Evolutionary conservation across 2,888 invertebrate species (phyloP), one percentile per base, ranked within the genome.

Genomic region (Odontomyia ornata): DNA sequence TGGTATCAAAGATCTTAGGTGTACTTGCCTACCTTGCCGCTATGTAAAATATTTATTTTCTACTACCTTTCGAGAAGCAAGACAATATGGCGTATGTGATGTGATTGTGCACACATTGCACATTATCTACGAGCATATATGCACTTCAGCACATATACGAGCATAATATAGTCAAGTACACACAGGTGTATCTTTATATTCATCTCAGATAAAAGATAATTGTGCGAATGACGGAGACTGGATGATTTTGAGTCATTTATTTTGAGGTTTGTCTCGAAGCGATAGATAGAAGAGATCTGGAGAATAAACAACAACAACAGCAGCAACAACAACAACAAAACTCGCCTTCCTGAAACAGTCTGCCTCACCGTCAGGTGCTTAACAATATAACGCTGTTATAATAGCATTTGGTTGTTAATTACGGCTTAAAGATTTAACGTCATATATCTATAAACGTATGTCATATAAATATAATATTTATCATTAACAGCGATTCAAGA

Each of bases 111-210:
- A 27, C 65, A 65, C 36, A 15, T 27, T 27, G n/a, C 28, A 7
- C n/a, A 62, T 27, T 60, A 1, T 27, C 36, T 30, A 36, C 36
- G 36, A n/a, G n/a, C n/a, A n/a, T n/a, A n/a, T n/a, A n/a, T 36
- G 36, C 36, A 9, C 36, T 36, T 36, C 9, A 5, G 36, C 36
- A 36, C 36, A 36, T 36, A 36, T 36, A n/a, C n/a, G n/a, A n/a
- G n/a, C n/a, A n/a, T n/a, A n/a, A n/a, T n/a, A 36, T 3, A 36
- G 3, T 36, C 36, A 36, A 36, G 36, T 36, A 36, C 28, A 36
- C 65, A 30, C 65, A 65, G 65, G 65, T 65, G 65, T 65, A 65
- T 65, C 15, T 28, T n/a, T n/a, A n/a, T 65, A 36, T 65, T 30
- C 28, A 36, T 9, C 3, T 36, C 9, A 65, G 65, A 65, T 65